A percentile compares a stretch with the other conserved stretches of the same genome.
phyloP scores from a whole-genome alignment of 2,888 invertebrate species.

The Tholera decimalis region DNA sequence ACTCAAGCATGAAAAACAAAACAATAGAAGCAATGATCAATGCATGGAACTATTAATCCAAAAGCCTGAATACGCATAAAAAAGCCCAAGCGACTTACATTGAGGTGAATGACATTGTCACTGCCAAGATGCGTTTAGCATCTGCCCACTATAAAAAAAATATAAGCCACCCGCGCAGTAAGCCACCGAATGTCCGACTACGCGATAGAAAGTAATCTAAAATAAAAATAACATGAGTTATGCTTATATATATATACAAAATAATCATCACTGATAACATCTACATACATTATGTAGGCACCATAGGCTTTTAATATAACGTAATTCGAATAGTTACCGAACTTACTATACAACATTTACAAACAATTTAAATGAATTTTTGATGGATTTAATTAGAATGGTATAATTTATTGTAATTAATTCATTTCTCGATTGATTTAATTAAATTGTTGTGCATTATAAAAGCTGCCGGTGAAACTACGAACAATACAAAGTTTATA shows the following conservation, averaged over 20 bases:
- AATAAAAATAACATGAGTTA: slow-evolving; percentile 73
- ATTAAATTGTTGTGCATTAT: slow-evolving; percentile 13
- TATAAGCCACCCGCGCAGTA: slow-evolving; percentile 76
- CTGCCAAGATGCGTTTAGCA: slow-evolving; percentile 67
- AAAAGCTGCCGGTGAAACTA: slow-evolving; percentile 18
- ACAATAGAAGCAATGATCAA: slow-evolving; percentile 44
- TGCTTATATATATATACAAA: slow-evolving; percentile 57
- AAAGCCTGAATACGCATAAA: slow-evolving; percentile 45
- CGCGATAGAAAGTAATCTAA: slow-evolving; percentile 79
- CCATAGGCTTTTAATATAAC: slow-evolving; percentile 30
- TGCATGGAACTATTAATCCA: slow-evolving; percentile 33
- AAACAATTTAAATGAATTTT: slow-evolving; percentile 25
- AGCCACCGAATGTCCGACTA: slow-evolving; percentile 78
- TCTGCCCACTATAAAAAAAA: slow-evolving; percentile 70
- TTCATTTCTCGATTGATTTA: slow-evolving; percentile 16
- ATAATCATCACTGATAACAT: slow-evolving; percentile 58
- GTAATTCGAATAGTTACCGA: slow-evolving; percentile 5
- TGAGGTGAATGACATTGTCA: slow-evolving; percentile 87
- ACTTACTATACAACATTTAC: slow-evolving; percentile 18
- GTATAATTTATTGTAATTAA: slow-evolving; percentile 23
- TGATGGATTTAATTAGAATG: too few species aligned
- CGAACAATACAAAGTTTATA: background rate
- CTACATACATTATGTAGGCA: slow-evolving; percentile 32
- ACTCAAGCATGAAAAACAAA: slow-evolving; percentile 1
- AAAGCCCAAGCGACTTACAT: slow-evolving; percentile 84